A percentile compares a stretch with the other conserved stretches of the same genome.
phyloP scores from a whole-genome alignment of 2,797 vertebrate genomes.

The Melanotaenia nigrans region DNA sequence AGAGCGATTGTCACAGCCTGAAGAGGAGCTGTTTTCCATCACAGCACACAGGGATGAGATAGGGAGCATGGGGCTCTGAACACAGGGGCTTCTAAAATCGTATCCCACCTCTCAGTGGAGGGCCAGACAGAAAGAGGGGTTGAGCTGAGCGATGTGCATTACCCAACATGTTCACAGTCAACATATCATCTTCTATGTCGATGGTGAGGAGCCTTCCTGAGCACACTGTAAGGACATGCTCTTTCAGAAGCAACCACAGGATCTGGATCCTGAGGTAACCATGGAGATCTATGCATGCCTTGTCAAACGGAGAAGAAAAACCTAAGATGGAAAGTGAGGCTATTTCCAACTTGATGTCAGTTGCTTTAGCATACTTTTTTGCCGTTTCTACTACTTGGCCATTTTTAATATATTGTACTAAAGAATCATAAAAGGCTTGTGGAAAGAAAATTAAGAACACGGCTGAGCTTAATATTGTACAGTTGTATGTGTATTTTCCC shows the following conservation, averaged over 20 bases:
- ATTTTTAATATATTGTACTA: conserved; percentile 2
- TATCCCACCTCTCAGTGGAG: conserved; percentile 36
- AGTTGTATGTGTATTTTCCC: conserved; percentile 6
- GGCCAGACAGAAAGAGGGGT: conserved; percentile 55
- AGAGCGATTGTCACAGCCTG: conserved; percentile 66
- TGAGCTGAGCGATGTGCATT: conserved; percentile 48
- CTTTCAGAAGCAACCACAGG: conserved; percentile 67
- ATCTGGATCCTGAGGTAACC: conserved; percentile 75
- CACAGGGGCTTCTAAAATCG: conserved; percentile 53
- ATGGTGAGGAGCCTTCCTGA: conserved; percentile 69
- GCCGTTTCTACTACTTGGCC: conserved; percentile 9
- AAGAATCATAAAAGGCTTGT: conserved; percentile 10
- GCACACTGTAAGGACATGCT: conserved; percentile 66
- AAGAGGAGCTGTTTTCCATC: conserved; percentile 82
- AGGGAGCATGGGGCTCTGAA: conserved; percentile 43
- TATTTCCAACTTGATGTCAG: conserved; percentile 54
- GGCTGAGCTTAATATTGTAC: neutral
- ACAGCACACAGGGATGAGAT: conserved; percentile 73
- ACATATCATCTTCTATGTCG: conserved; percentile 83
- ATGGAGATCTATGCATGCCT: conserved; percentile 62
- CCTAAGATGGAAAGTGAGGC: conserved; percentile 48
- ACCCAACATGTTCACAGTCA: conserved; percentile 84
- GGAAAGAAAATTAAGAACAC: conserved; percentile 7
- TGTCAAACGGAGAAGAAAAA: conserved; percentile 47
- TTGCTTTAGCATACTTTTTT: conserved; percentile 45